phyloP scores from a whole-genome alignment of 2,888 invertebrate species.

The Drosophila suboccidentalis region DNA sequence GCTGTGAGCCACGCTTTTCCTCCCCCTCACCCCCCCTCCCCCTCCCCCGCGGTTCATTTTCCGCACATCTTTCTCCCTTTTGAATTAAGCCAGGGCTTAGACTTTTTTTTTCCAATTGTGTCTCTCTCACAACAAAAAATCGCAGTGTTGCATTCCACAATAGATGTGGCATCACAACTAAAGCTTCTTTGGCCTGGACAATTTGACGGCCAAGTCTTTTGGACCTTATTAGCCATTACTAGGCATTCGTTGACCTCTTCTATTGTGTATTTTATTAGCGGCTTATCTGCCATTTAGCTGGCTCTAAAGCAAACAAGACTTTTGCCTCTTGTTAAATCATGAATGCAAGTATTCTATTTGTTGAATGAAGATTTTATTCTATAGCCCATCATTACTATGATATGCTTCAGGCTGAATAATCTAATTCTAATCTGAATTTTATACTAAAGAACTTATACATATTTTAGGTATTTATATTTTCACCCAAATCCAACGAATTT shows the following conservation, averaged over 20 bases:
- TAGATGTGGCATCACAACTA: conserved; percentile 2
- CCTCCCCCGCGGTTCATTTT: too few species aligned
- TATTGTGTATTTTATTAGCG: conserved; percentile 14
- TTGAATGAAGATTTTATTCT: not conserved
- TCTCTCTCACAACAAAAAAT: not conserved
- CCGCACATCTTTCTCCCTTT: not conserved
- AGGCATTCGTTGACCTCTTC: conserved; percentile 15
- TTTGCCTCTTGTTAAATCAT: not conserved
- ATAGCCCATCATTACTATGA: too few species aligned
- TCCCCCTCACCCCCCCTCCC: too few species aligned
- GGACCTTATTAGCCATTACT: conserved; percentile 12
- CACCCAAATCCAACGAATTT: too few species aligned
- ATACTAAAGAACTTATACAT: too few species aligned
- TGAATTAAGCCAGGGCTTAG: conserved; percentile 15
- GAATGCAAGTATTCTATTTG: not conserved
- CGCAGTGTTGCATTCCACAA: conserved; percentile 12
- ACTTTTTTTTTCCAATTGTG: conserved; percentile 26
- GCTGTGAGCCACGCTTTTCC: conserved; percentile 16
- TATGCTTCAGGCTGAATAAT: too few species aligned
- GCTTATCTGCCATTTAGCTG: conserved; percentile 3
- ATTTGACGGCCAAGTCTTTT: conserved; percentile 3
- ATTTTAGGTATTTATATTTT: too few species aligned
- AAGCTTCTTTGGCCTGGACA: not conserved
- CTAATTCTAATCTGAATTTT: too few species aligned
- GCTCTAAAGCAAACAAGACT: not conserved